Evolutionary conservation across 23 tunicate genomes (phyloP).

Genomic region (Styela plicata): DNA sequence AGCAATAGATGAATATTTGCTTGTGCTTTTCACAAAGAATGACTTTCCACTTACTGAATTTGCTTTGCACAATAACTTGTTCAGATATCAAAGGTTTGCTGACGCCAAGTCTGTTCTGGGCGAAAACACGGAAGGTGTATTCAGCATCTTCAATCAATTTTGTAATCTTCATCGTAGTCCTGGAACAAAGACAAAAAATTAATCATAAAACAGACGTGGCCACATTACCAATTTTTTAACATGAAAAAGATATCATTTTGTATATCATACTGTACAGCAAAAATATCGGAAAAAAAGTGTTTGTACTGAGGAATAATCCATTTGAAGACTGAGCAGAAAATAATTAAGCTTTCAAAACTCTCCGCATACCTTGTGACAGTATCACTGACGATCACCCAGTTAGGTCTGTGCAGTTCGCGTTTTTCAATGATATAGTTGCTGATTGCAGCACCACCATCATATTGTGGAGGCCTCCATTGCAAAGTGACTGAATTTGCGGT

Average conservation of each 20-base stretch:
- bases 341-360: no score
- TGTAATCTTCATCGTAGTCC: slow-evolving; percentile 70
- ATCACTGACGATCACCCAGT: slow-evolving; percentile 67
- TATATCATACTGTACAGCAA: no score
- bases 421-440: slow-evolving; percentile 94
- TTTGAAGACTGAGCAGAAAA: no score
- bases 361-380: slow-evolving; percentile 73
- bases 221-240: no score
- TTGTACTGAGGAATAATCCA: no score
- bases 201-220: no score
- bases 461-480: slow-evolving; percentile 79
- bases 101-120: slow-evolving; percentile 94
- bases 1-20: no score
- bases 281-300: no score
- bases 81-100: slow-evolving; percentile 77
- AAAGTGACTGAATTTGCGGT: slow-evolving; percentile 50
- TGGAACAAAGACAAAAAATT: no score
- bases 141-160: slow-evolving; percentile 74
- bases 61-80: slow-evolving; percentile 54
- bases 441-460: slow-evolving; percentile 92
- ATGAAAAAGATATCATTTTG: no score
- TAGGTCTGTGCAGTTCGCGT: slow-evolving; percentile 83
- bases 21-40: no score
- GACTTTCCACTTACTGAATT: slow-evolving; percentile 26
- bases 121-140: slow-evolving; percentile 79